Percentiles rank a stretch among this genome's conserved stretches.
Conservation (phyloP, 2,113 vertebrate species). For the Ornithorhynchus anatinus region DNA sequence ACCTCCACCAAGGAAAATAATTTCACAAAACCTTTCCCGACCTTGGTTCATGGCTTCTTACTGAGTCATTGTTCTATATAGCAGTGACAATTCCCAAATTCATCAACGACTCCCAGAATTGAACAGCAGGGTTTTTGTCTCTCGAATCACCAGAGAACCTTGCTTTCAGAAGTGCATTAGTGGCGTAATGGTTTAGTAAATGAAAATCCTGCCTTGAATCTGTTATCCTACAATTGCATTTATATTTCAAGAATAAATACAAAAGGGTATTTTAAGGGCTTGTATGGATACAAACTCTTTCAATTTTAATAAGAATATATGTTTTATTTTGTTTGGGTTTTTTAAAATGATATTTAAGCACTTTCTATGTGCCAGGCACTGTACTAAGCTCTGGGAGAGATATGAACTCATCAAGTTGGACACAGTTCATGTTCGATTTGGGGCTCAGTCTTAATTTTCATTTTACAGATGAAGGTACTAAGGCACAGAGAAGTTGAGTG, state of each 20-base stretch:
- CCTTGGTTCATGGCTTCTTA: conserved; percentile 6
- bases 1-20: not conserved
- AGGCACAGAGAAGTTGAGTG: no score
- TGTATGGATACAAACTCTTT: not conserved
- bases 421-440: no score
- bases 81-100: conserved; percentile 12
- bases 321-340: not conserved
- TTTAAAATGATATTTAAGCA: not conserved
- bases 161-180: conserved; percentile 21
- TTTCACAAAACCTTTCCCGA: not conserved
- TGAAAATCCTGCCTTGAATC: conserved; percentile 5
- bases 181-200: conserved; percentile 23
- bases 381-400: no score
- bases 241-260: not conserved
- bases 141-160: not conserved
- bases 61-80: conserved; percentile 36
- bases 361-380: no score
- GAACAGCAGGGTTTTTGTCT: conserved; percentile 29
- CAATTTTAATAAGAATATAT: not conserved
- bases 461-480: no score
- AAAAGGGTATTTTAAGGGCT: not conserved
- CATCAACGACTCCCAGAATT: not conserved
- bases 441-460: no score
- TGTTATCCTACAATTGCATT: conserved; percentile 16
- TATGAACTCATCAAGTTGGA: no score